These are phyloP conservation scores for Sciurus niger DNA, from an alignment of 2,113 vertebrate genomes.

Conservation along the genomic window DNA sequence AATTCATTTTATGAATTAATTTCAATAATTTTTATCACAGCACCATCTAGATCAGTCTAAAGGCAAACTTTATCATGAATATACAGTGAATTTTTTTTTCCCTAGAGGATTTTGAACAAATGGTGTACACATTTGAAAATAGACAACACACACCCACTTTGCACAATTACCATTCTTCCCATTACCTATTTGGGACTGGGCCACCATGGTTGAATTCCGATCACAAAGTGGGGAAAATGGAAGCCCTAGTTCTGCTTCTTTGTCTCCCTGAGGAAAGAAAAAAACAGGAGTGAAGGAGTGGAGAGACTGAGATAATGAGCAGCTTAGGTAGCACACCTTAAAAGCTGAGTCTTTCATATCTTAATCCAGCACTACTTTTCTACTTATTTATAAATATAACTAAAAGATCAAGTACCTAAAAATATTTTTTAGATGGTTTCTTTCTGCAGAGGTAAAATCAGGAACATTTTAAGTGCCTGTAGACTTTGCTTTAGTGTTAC, in stretches of 20 bases:
- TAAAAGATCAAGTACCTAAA: conserved; percentile 33
- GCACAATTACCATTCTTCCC: neutral
- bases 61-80: neutral
- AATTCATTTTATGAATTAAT: neutral
- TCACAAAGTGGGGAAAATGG: conserved; percentile 98
- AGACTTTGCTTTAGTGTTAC: neutral
- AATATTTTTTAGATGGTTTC: neutral
- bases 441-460: neutral
- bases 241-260: conserved; percentile 96
- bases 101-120: neutral
- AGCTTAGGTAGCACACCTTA: neutral
- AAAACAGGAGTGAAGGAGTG: neutral
- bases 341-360: conserved; percentile 12
- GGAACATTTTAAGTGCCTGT: neutral
- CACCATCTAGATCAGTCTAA: neutral
- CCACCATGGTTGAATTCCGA: conserved; percentile 97
- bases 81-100: neutral
- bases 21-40: conserved; percentile 26
- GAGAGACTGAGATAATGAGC: conserved; percentile 31
- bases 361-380: neutral
- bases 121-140: neutral
- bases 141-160: neutral
- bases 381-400: conserved; percentile 12
- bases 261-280: conserved; percentile 94
- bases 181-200: conserved; percentile 98